phyloP scores from a whole-genome alignment of 2,888 invertebrate genomes.

The Cotesia congregata region DNA sequence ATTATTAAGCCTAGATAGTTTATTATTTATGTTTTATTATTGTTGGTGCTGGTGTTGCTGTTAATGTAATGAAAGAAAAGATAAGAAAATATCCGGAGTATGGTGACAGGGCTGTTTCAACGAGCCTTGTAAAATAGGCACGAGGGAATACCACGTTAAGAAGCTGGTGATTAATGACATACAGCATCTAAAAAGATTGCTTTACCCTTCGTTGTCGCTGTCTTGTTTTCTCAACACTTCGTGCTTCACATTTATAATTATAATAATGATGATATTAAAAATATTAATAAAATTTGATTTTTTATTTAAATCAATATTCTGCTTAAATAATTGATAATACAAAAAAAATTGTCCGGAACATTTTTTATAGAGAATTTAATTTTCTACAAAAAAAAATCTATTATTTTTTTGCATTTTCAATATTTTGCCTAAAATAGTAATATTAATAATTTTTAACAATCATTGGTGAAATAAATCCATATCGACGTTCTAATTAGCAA shows the following conservation, averaged over 20 bases:
- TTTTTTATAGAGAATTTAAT: neutral
- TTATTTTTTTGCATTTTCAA: no score
- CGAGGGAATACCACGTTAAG: constrained; percentile 68
- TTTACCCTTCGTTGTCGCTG: constrained; percentile 35
- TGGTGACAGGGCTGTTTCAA: constrained; percentile 64
- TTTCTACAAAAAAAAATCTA: neutral
- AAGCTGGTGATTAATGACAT: constrained; percentile 68
- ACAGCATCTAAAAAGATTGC: constrained; percentile 42
- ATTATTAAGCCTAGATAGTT: neutral
- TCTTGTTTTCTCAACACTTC: constrained; percentile 25
- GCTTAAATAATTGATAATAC: no score
- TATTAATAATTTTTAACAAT: no score
- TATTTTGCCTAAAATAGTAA: no score
- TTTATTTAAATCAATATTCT: no score
- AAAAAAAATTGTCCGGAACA: no score
- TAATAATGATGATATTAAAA: neutral
- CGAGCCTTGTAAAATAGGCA: constrained; percentile 67
- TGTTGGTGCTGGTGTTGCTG: neutral
- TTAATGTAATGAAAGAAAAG: constrained; percentile 30
- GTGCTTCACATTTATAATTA: constrained; percentile 8
- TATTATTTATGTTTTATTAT: neutral
- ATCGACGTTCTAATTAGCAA: no score
- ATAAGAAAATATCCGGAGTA: constrained; percentile 47
- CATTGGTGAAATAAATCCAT: no score
- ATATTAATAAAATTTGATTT: no score